Evolutionary conservation across 53 echinoderm and acorn worm species (phyloP).

Genomic region (Zoroaster sp.): DNA sequence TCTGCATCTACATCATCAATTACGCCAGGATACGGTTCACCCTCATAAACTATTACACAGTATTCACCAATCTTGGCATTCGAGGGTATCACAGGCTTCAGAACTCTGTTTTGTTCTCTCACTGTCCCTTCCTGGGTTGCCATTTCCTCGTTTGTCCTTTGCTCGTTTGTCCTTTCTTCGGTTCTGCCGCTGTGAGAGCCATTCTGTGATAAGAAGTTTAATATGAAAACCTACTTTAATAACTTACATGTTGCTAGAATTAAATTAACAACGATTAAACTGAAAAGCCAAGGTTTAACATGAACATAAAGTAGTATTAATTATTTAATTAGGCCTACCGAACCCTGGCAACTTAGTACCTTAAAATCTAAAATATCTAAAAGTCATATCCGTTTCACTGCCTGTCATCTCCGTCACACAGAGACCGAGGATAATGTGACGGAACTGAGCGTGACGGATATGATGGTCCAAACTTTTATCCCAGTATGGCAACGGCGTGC

Average conservation of each 20-base stretch:
- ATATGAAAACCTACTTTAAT: background rate
- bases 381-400: too few relatives aligned
- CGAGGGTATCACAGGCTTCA: slow-evolving; percentile 9
- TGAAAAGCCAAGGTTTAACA: too few relatives aligned
- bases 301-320: background rate
- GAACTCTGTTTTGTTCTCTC: background rate
- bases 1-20: slow-evolving; percentile 34
- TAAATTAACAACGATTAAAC: too few relatives aligned
- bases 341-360: background rate
- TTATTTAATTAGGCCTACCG: background rate
- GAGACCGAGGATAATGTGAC: too few relatives aligned
- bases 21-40: slow-evolving; percentile 22
- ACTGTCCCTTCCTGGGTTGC: background rate
- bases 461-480: too few relatives aligned
- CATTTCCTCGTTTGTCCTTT: too few relatives aligned
- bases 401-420: too few relatives aligned
- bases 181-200: slow-evolving; percentile 52
- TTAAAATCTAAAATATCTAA: too few relatives aligned
- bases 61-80: slow-evolving; percentile 42
- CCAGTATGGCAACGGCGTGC: too few relatives aligned
- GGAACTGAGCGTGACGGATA: too few relatives aligned
- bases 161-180: too few relatives aligned
- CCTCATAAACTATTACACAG: slow-evolving; percentile 40
- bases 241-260: too few relatives aligned
- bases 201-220: slow-evolving; percentile 26